Percentiles rank a stretch among this genome's conserved stretches.
Evolutionary conservation across 2,113 vertebrate species (phyloP).

Genomic region (Myiozetetes cayanensis): DNA sequence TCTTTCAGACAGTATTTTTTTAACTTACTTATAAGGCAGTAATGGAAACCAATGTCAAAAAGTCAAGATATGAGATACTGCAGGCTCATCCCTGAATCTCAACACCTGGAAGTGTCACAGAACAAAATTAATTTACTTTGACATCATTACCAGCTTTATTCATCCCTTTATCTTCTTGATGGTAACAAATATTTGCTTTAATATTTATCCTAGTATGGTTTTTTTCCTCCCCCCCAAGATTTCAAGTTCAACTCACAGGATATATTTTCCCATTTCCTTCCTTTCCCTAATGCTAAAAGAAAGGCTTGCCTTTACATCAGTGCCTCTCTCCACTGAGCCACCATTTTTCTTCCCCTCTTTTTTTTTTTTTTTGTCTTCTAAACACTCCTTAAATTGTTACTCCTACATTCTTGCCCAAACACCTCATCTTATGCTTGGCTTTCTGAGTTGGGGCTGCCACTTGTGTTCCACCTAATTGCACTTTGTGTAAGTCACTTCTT

Average conservation of each 20-base stretch:
- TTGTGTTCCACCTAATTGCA: not conserved
- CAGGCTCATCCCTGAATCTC: not conserved
- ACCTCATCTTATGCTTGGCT: not conserved
- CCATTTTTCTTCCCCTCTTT: not conserved
- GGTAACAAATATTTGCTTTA: not conserved
- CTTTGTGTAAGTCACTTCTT: not conserved
- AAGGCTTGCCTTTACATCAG: not conserved
- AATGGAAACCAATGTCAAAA: not conserved
- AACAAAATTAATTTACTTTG: not conserved
- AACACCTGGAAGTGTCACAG: not conserved
- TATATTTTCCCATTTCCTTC: not conserved
- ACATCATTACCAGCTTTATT: not conserved
- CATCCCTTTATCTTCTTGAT: not conserved
- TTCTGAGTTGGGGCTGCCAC: not conserved
- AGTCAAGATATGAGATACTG: not conserved
- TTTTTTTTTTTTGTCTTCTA: not conserved
- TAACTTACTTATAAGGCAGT: not conserved
- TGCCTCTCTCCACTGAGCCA: not conserved
- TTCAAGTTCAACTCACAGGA: not conserved
- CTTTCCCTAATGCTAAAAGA: not conserved
- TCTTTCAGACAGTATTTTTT: not conserved
- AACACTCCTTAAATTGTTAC: not conserved
- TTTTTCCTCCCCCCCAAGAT: not conserved
- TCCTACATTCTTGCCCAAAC: not conserved
- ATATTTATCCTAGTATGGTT: not conserved